Conservation (phyloP, 2,113 vertebrate genomes). For the Hippolais icterina region DNA sequence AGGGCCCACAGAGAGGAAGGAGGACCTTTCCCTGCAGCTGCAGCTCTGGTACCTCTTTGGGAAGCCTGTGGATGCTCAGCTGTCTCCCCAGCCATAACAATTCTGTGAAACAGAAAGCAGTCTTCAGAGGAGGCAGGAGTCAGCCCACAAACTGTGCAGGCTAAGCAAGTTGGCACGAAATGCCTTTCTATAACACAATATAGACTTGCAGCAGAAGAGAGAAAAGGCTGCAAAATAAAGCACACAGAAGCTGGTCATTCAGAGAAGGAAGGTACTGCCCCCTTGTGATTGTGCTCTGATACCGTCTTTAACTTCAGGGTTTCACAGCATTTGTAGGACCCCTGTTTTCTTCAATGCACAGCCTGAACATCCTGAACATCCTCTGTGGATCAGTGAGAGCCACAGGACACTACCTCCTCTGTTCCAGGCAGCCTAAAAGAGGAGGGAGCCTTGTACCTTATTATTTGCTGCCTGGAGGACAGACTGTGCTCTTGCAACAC, state of each 20-base stretch:
- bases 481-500: background rate
- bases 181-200: background rate
- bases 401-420: background rate
- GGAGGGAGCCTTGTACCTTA: background rate
- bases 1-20: background rate
- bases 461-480: background rate
- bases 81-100: background rate
- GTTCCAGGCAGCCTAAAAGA: background rate
- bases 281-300: slow-evolving; percentile 43
- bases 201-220: background rate
- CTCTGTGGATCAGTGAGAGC: background rate
- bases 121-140: background rate
- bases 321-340: background rate
- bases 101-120: background rate
- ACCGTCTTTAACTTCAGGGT: background rate
- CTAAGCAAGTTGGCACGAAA: background rate
- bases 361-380: background rate
- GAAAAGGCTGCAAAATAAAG: background rate
- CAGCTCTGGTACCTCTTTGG: background rate
- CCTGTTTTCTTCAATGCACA: background rate
- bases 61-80: background rate
- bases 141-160: background rate
- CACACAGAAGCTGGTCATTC: background rate
- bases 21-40: background rate
- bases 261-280: slow-evolving; percentile 46